Conservation (phyloP, 2,113 vertebrate species). For the Xiphophorus hellerii region DNA sequence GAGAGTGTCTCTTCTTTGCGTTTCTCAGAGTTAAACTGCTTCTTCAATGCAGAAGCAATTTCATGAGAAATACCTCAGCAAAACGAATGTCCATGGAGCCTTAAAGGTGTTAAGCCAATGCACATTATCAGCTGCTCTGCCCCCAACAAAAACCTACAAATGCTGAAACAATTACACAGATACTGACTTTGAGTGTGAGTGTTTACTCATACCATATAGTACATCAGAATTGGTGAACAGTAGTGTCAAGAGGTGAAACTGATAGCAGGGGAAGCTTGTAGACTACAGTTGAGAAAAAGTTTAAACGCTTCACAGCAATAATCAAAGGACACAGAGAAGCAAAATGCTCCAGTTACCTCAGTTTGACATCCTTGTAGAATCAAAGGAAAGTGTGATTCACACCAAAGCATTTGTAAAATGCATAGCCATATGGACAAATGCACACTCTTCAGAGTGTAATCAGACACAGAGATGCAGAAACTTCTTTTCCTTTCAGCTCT, state of each 20-base stretch:
- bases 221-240: no score
- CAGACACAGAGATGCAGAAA: conserved; percentile 13
- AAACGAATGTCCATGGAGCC: no score
- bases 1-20: not conserved
- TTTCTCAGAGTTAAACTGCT: not conserved
- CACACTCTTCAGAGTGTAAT: conserved; percentile 19
- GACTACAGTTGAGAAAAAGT: no score
- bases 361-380: conserved; percentile 41
- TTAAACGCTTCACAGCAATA: not conserved
- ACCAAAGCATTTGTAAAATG: not conserved
- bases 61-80: no score
- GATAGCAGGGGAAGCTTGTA: no score
- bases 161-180: no score
- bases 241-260: no score
- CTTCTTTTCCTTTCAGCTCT: conserved; percentile 8
- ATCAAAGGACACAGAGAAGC: not conserved
- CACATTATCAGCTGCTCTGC: no score
- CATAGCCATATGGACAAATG: not conserved
- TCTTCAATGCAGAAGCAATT: not conserved
- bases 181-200: no score
- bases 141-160: no score
- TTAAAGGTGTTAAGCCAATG: no score
- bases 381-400: conserved; percentile 15
- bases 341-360: conserved; percentile 47
- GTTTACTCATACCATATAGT: no score